A percentile compares a stretch with the other conserved stretches of the same genome.
Conservation (phyloP, 2,888 invertebrate species). For the Drosophila hamatofila region DNA sequence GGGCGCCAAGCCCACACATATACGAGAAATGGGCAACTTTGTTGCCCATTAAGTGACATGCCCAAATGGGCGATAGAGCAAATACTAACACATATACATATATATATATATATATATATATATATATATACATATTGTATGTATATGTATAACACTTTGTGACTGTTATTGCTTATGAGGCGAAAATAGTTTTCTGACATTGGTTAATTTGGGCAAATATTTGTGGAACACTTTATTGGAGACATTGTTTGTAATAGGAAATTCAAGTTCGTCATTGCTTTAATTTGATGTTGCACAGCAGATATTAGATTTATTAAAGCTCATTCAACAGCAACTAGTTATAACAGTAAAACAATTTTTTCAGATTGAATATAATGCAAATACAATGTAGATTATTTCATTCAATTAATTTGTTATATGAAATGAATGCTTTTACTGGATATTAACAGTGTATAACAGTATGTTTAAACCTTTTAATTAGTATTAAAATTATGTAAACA, state of each 20-base stretch:
- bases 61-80: conserved; percentile 35
- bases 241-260: background rate
- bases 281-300: background rate
- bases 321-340: background rate
- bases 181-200: conserved; percentile 12
- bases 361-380: background rate
- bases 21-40: conserved; percentile 40
- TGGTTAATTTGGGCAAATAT: background rate
- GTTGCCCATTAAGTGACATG: conserved; percentile 42
- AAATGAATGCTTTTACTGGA: background rate
- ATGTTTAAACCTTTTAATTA: too few relatives aligned
- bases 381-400: background rate
- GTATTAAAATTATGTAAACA: too few relatives aligned
- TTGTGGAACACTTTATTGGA: conserved; percentile 16
- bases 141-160: conserved; percentile 5
- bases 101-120: background rate
- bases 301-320: background rate
- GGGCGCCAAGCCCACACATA: conserved; percentile 31
- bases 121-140: background rate
- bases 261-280: background rate
- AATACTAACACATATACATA: conserved; percentile 3
- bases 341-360: background rate
- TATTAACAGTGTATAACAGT: background rate
- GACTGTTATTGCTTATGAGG: conserved; percentile 3
- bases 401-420: background rate